Evolutionary conservation across 2,113 vertebrate genomes (phyloP).

Genomic region (Eublepharis macularius): DNA sequence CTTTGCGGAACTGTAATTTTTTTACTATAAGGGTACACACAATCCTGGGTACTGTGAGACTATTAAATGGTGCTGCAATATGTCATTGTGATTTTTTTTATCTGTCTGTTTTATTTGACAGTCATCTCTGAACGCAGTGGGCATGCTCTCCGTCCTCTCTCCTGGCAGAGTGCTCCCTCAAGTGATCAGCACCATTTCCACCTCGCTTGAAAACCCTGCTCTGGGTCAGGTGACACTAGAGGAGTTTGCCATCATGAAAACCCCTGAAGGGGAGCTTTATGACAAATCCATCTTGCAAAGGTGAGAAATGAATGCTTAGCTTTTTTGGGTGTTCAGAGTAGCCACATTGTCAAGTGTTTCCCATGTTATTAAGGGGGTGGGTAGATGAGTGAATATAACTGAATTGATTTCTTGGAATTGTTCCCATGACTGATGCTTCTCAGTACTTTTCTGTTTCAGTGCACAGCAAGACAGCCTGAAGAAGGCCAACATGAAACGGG

Average conservation of each 20-base stretch:
- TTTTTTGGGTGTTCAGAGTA: neutral
- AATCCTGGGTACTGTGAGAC: neutral
- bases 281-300: constrained; percentile 95
- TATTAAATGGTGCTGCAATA: neutral
- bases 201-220: constrained; percentile 81
- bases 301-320: constrained; percentile 61
- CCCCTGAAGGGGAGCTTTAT: constrained; percentile 87
- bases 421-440: neutral
- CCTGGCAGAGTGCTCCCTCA: constrained; percentile 85
- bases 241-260: constrained; percentile 92
- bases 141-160: constrained; percentile 85
- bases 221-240: constrained; percentile 87
- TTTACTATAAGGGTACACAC: neutral
- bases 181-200: constrained; percentile 82
- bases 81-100: neutral
- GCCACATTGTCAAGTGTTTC: neutral
- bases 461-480: constrained; percentile 93
- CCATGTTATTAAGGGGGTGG: neutral
- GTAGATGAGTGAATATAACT: neutral
- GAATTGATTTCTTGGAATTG: neutral
- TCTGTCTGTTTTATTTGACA: constrained; percentile 66
- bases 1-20: neutral
- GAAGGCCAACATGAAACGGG: constrained; percentile 94
- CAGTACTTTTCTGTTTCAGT: constrained; percentile 66
- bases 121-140: constrained; percentile 86